phyloP scores from a whole-genome alignment of 2,113 vertebrate species.

The Labeo catla region DNA sequence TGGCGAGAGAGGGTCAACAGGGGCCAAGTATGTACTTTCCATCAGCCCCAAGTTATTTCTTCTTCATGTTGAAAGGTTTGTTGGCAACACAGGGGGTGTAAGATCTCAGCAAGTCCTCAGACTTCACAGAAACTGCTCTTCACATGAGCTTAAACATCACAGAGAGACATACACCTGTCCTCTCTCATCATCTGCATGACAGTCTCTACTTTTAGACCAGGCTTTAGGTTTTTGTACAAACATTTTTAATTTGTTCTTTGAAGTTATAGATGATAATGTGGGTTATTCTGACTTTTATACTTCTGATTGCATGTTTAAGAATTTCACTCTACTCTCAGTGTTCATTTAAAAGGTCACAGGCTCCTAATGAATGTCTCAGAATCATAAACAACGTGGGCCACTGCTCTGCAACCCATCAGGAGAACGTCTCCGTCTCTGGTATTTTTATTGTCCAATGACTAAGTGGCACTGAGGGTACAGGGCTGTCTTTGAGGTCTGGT shows the following conservation, averaged over 20 bases:
- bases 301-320: neutral
- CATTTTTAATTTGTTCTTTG: neutral
- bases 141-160: slow-evolving; percentile 52
- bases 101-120: slow-evolving; percentile 45
- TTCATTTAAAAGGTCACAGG: neutral
- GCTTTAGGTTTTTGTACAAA: slow-evolving; percentile 12
- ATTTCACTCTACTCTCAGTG: neutral
- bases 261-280: neutral
- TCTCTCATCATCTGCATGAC: slow-evolving; percentile 39
- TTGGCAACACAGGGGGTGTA: slow-evolving; percentile 20
- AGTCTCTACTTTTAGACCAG: slow-evolving; percentile 16
- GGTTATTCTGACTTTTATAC: neutral
- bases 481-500: slow-evolving; percentile 30
- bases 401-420: slow-evolving; percentile 25
- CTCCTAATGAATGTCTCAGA: neutral
- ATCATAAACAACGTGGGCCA: neutral
- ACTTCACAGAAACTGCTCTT: slow-evolving; percentile 30
- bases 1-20: neutral
- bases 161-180: slow-evolving; percentile 37
- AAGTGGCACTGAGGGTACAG: slow-evolving; percentile 24
- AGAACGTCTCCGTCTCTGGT: slow-evolving; percentile 14
- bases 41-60: slow-evolving; percentile 16
- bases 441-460: slow-evolving; percentile 35
- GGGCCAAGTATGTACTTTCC: slow-evolving; percentile 33
- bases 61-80: slow-evolving; percentile 30